Evolutionary conservation across 64 coral and sea anemone genomes (phyloP).

Genomic region (Montipora foliosa): DNA sequence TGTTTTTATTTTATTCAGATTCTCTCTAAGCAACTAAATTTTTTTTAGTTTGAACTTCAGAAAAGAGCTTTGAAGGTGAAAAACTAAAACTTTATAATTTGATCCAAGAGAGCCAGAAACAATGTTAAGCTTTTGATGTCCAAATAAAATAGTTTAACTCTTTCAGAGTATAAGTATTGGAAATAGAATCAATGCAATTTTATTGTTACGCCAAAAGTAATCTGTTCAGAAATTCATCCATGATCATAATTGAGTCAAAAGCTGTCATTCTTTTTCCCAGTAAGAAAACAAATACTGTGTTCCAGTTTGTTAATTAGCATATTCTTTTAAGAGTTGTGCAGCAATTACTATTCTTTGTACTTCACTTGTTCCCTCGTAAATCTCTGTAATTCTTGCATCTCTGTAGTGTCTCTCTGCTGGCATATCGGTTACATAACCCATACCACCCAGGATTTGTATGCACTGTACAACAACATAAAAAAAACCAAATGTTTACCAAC

Average conservation of each 20-base stretch:
- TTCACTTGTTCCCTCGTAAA: constrained; percentile 99
- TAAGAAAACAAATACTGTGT: neutral
- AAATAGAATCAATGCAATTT: neutral
- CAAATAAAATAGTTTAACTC: no score
- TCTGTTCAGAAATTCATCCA: no score
- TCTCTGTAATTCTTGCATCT: constrained; percentile 97
- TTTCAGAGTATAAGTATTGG: neutral
- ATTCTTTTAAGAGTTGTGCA: constrained; percentile 93
- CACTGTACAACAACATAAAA: constrained; percentile 36
- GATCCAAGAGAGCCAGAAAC: neutral
- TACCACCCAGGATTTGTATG: constrained; percentile 98
- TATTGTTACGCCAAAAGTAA: neutral
- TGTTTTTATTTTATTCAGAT: no score
- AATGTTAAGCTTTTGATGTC: neutral
- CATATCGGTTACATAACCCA: constrained; percentile 99
- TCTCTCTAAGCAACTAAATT: no score
- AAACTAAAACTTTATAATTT: no score
- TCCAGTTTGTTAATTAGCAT: constrained; percentile 43
- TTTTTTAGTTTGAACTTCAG: no score
- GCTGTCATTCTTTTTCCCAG: neutral
- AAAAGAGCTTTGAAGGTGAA: no score
- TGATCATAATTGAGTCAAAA: neutral
- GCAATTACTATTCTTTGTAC: constrained; percentile 96
- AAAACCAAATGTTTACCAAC: neutral
- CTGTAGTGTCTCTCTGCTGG: constrained; percentile 94